Conservation (phyloP, 2,797 vertebrate species). For the Corythornis leucogaster region DNA sequence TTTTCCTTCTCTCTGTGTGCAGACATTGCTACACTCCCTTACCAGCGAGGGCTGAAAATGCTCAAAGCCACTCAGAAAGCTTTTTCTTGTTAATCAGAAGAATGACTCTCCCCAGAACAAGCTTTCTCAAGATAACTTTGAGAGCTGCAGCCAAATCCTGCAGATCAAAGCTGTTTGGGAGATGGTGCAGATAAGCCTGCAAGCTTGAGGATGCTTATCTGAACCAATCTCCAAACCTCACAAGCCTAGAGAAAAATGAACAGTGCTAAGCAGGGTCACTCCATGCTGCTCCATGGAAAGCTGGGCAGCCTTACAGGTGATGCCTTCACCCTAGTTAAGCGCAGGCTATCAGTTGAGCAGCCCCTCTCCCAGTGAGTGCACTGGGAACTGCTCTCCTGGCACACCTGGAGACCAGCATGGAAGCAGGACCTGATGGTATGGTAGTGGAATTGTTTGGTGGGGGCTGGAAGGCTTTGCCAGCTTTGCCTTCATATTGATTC, state of each 20-base stretch:
- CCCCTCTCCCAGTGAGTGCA: background rate
- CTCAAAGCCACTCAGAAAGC: conserved; percentile 44
- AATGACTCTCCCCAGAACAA: conserved; percentile 47
- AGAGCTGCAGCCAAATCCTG: conserved; percentile 57
- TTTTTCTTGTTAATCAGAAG: conserved; percentile 60
- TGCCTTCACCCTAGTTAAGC: background rate
- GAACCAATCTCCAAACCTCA: conserved; percentile 43
- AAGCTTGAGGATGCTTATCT: conserved; percentile 69
- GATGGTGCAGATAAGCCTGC: conserved; percentile 59
- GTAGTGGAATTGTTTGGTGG: background rate
- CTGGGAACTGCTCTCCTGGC: background rate
- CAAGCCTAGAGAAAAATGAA: conserved; percentile 55
- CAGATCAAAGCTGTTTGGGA: conserved; percentile 53
- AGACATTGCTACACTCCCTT: background rate
- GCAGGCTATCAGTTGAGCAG: rapidly evolving
- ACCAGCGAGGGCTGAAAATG: conserved; percentile 21
- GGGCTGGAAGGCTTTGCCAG: conserved; percentile 32
- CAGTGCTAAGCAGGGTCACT: background rate
- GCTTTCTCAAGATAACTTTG: conserved; percentile 64
- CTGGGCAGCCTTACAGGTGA: background rate
- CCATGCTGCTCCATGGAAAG: background rate
- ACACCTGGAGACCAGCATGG: background rate
- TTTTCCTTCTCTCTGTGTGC: background rate
- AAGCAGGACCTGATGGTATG: rapidly evolving
- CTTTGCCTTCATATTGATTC: conserved; percentile 40